These are phyloP conservation scores for Orchestia grillus DNA, from an alignment of 1,140 invertebrate species.

Conservation along the genomic window DNA sequence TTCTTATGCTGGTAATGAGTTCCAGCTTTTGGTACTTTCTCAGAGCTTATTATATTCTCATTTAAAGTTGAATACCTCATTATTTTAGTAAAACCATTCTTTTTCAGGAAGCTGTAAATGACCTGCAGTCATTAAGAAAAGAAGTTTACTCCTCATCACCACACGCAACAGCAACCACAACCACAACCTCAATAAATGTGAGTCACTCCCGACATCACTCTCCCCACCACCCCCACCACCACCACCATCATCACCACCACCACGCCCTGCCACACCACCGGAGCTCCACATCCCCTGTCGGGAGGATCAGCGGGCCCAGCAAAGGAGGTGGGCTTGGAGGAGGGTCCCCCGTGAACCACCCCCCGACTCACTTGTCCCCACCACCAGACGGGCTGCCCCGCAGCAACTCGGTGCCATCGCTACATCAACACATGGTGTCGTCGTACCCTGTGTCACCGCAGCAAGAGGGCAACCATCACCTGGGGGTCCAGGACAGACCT, in stretches of 20 bases:
- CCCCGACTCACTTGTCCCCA: not conserved
- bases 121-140: slow-evolving; percentile 5
- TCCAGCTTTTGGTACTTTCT: not conserved
- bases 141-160: slow-evolving; percentile 44
- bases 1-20: not conserved
- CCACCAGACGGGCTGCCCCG: not conserved
- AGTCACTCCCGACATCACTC: slow-evolving; percentile 35
- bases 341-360: not conserved
- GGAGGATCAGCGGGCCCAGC: slow-evolving; percentile 31
- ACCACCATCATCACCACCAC: not conserved
- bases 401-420: slow-evolving; percentile 22
- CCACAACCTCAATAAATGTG: not conserved
- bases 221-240: slow-evolving; percentile 40
- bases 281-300: slow-evolving; percentile 22
- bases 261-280: slow-evolving; percentile 28
- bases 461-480: slow-evolving; percentile 14
- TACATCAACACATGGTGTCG: slow-evolving; percentile 31
- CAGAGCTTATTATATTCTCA: not conserved
- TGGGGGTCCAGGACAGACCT: slow-evolving; percentile 30
- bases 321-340: not conserved
- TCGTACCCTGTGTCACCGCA: not conserved
- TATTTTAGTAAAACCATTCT: not conserved
- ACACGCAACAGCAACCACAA: slow-evolving; percentile 41
- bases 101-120: slow-evolving; percentile 38
- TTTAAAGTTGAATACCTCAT: not conserved